Base-by-base conservation (phyloP, 1,140 invertebrate genomes). In the Harlomillsia oculata region DNA sequence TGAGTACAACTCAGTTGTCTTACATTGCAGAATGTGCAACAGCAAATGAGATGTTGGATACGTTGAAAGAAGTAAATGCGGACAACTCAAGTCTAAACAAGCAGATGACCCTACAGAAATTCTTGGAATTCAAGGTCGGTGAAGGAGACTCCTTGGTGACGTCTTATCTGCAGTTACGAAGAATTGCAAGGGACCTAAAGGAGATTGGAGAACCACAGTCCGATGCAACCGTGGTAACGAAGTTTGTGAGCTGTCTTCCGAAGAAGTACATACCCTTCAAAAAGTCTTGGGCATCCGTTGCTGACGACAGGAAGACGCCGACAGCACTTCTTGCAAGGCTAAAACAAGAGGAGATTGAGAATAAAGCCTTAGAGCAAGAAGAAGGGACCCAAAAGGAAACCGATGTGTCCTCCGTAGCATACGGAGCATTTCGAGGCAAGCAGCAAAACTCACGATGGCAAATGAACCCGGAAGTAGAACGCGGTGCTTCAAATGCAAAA, bases 211-310 rank as follows among this genome's bases (percentile, higher is more conserved):
- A 53, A 3, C 21, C 3, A 29, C 9, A 53, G 5, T 40, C 43
- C 37, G 39, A 49, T 11, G 13, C 8, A 6, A 39, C 51, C 26
- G 23, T 28, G 3, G 26, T 54, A 8, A 54, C 51, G 13, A 59
- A 59, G 26, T 44, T 54, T 21, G 56, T 59, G 3, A 21, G 37
- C 9, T 5, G 39, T n/a, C 43, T 59, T n/a, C 56, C 56, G 13
- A 37, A 54, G n/a, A 20, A 45, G 5, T 41, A 52, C 20, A n/a
- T 30, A 14, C 39, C 51, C 8, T 59, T 59, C 32, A 53, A 54
- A 23, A 59, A 45, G 29, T 28, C 50, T 9, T 59, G 56, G 56
- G 50, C 53, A 50, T 45, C 39, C 26, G 56, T 59, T 11, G 16
- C 49, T 5, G 51, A 53, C n/a, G 40, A 21, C n/a, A 43, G 25